These are phyloP conservation scores for Epirrhoe tristata DNA, from an alignment of 2,888 invertebrate genomes.

Conservation along the genomic window DNA sequence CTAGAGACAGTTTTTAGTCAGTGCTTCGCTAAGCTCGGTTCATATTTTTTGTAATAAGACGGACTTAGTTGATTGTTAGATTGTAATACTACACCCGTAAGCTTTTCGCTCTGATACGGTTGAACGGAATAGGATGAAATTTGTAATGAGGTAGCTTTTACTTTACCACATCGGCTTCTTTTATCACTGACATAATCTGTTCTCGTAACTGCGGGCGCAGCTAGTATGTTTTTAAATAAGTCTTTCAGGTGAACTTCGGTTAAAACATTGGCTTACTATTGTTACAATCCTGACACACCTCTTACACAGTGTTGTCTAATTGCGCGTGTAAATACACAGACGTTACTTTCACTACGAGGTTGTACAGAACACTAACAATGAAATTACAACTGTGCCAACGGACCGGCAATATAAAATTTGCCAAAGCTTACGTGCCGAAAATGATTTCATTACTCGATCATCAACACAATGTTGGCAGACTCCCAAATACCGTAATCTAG, in stretches of 20 bases:
- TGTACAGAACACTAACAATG: constrained; percentile 55
- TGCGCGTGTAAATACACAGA: constrained; percentile 44
- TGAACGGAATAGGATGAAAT: no score
- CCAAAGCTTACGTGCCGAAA: constrained; percentile 65
- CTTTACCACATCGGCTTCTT: no score
- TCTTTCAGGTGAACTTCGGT: not conserved
- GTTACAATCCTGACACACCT: constrained; percentile 4
- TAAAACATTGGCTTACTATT: not conserved
- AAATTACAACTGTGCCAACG: constrained; percentile 59
- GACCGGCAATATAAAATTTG: constrained; percentile 66
- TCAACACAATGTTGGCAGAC: constrained; percentile 68
- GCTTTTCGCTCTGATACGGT: no score
- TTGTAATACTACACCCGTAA: no score
- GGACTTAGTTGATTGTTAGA: no score
- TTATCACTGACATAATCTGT: no score
- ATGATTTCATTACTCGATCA: constrained; percentile 74
- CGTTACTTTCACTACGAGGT: constrained; percentile 54
- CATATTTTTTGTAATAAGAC: no score
- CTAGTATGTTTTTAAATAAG: no score
- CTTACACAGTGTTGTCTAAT: constrained; percentile 4
- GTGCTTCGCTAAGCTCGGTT: no score
- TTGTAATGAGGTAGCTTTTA: no score
- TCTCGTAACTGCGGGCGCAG: no score
- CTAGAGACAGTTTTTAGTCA: no score
- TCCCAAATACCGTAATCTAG: constrained; percentile 66